phyloP scores from a whole-genome alignment of 2,888 invertebrate genomes.

The Dendrolimus pini region DNA sequence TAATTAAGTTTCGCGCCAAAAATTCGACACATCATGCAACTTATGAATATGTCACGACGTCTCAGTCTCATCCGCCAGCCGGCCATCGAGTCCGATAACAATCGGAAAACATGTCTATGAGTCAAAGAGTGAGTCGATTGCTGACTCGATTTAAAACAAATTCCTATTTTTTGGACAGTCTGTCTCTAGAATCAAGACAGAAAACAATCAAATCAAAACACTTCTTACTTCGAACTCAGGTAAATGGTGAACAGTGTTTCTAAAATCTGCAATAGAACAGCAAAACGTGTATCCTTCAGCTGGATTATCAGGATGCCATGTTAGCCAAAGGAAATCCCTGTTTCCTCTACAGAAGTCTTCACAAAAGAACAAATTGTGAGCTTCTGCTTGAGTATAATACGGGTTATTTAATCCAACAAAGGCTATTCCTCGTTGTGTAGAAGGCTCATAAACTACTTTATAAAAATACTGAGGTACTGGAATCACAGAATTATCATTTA shows the following conservation, averaged over 20 bases:
- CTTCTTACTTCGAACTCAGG: slow-evolving; percentile 67
- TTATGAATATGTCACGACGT: too few relatives aligned
- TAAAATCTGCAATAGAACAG: slow-evolving; percentile 75
- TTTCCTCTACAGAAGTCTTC: slow-evolving; percentile 64
- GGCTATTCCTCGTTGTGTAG: slow-evolving; percentile 63
- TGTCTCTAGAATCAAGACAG: neutral
- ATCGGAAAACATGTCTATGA: too few relatives aligned
- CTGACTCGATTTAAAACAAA: too few relatives aligned
- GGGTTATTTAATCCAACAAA: slow-evolving; percentile 81
- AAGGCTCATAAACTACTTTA: slow-evolving; percentile 75
- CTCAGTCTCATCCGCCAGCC: too few relatives aligned
- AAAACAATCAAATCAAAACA: slow-evolving; percentile 26
- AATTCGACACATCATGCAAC: too few relatives aligned
- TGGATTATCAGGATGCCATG: slow-evolving; percentile 68
- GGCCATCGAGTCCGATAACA: too few relatives aligned
- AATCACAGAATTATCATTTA: slow-evolving; percentile 55
- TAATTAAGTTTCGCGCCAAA: too few relatives aligned
- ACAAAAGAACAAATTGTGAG: slow-evolving; percentile 58
- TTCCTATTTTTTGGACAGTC: too few relatives aligned
- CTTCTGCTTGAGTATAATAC: slow-evolving; percentile 44
- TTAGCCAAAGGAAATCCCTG: slow-evolving; percentile 72
- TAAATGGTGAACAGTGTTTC: slow-evolving; percentile 60
- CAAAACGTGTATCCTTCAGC: slow-evolving; percentile 77
- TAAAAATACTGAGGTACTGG: slow-evolving; percentile 65
- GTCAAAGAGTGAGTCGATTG: too few relatives aligned